Base-by-base conservation (phyloP, 2,113 vertebrate species). In the Neotoma lepida region DNA sequence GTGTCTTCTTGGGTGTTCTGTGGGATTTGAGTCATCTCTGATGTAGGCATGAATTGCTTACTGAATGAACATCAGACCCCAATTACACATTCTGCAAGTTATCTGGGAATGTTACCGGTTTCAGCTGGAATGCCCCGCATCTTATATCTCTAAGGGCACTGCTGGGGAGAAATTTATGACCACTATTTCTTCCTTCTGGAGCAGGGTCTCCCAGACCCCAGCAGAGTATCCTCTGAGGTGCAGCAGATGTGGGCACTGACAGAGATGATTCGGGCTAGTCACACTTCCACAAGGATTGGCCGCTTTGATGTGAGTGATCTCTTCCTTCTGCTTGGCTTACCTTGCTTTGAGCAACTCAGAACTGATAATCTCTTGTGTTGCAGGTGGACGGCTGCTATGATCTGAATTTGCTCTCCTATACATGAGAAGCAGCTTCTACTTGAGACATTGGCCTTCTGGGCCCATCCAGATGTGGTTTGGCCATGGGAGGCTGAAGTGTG, bases 191-290 rank as follows among this genome's bases (percentile, higher is more conserved):
- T 95, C 88, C 76, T 93, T 97, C 61, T 94, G 93, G 93, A 97
- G 70, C 97, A 99, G 99, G 99, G 98, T 61, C 98, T 99, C 82
- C 99, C 99, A 0, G 98, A 99, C 96, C 99, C 99, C 0, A 98
- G 98, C 96, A 98, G 98, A 0, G 99, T 99, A 1, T 99, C 99
- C 0, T 99, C 99, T 0, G 99, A 99, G 88, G 98, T 99, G n/a
- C 99, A 99, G 98, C 99, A 99, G 96, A 99, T 99, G 99, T 99
- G 99, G 99, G 99, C 99, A 44, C 98, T 99, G 97, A 99, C 99
- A 0, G 99, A 99, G 96, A 98, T 99, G 97, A 99, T 99, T 98
- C 99, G 98, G 94, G 98, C 98, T 96, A 99, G 98, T 97, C 99
- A 99, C 96, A 99, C 98, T 4, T 98, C 98, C 0, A 97, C 99